Conservation (phyloP, 2,113 vertebrate genomes). For the Callopanchax toddi region DNA sequence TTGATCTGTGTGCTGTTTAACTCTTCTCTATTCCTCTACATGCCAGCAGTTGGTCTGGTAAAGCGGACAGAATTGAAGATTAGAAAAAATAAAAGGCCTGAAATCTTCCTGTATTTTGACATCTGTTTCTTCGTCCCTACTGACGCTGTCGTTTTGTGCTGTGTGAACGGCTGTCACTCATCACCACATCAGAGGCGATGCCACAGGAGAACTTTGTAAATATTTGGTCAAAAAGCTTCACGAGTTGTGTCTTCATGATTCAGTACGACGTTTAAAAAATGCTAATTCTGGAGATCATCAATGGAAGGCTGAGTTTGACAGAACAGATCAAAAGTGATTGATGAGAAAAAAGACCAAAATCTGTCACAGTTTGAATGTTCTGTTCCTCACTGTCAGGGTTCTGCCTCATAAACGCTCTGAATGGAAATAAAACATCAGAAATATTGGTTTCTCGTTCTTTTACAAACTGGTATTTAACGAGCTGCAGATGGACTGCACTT, state of each 20-base stretch:
- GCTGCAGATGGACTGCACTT: too few relatives aligned
- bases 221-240: slow-evolving; percentile 12
- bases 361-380: neutral
- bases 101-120: slow-evolving; percentile 2
- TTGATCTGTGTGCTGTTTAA: slow-evolving; percentile 19
- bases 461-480: too few relatives aligned
- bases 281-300: slow-evolving; percentile 5
- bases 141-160: slow-evolving; percentile 1
- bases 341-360: neutral
- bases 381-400: too few relatives aligned
- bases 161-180: slow-evolving; percentile 25
- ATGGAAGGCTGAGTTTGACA: neutral
- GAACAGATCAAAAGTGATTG: neutral
- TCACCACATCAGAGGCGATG: slow-evolving; percentile 17
- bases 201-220: slow-evolving; percentile 9
- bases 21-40: neutral
- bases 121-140: slow-evolving; percentile 13
- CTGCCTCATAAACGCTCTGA: too few relatives aligned
- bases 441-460: too few relatives aligned
- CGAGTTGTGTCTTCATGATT: neutral
- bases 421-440: too few relatives aligned
- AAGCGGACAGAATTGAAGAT: slow-evolving; percentile 1
- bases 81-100: neutral
- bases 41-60: slow-evolving; percentile 6
- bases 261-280: slow-evolving; percentile 20